Conservation (phyloP, 2,113 vertebrate genomes). For the Craseonycteris thonglongyai region DNA sequence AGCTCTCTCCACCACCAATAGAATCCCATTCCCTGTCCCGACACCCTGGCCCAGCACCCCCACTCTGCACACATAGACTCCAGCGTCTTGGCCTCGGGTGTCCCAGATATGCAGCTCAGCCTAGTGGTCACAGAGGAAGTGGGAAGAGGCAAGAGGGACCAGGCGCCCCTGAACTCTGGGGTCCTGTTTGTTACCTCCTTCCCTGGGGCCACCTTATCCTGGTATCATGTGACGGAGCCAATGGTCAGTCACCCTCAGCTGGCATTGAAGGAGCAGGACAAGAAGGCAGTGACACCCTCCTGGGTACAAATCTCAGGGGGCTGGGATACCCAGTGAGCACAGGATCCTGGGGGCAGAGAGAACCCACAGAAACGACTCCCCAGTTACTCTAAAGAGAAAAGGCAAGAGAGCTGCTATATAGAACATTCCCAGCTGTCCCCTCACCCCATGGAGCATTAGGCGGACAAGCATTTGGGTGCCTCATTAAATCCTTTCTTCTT, state of each 20-base stretch:
- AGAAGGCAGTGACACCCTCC: not conserved
- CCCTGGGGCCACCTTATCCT: not conserved
- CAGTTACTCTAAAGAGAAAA: not conserved
- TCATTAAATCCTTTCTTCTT: not conserved
- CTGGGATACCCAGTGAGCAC: constrained; percentile 43
- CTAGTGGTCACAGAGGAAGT: constrained; percentile 37
- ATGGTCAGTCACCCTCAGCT: not conserved
- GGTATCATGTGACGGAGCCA: constrained; percentile 44
- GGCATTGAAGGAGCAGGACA: constrained; percentile 55
- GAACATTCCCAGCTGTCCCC: not conserved
- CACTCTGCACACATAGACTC: constrained; percentile 39
- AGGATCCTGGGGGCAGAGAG: constrained; percentile 13
- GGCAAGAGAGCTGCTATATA: not conserved
- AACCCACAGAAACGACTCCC: not conserved
- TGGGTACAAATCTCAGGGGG: not conserved
- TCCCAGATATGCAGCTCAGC: constrained; percentile 42
- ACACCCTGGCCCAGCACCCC: constrained; percentile 28
- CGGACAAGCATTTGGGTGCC: not conserved
- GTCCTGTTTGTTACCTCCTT: constrained; percentile 45
- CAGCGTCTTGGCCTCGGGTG: not conserved
- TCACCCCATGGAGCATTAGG: accelerated
- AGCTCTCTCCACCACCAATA: constrained; percentile 47
- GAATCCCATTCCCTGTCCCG: not conserved
- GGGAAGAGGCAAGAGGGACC: not conserved
- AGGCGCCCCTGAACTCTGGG: constrained; percentile 37